phyloP scores from a whole-genome alignment of 92 coral and sea anemone species.

The Porites evermanni region DNA sequence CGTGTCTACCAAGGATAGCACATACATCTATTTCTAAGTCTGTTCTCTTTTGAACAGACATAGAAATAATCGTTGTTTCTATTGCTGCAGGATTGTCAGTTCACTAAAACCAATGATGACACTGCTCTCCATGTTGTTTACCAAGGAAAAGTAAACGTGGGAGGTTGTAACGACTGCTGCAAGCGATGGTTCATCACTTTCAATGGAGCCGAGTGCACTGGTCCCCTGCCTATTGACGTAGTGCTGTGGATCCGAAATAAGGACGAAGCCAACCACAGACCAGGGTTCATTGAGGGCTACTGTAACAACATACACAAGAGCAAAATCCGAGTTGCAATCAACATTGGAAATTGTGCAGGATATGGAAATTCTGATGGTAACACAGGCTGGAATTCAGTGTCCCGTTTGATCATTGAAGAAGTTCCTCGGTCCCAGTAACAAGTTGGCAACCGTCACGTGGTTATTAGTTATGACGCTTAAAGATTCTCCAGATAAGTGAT shows the following conservation, averaged over 20 bases:
- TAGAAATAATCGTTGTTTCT: no score
- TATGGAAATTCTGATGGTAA: constrained; percentile 14
- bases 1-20: no score
- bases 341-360: constrained; percentile 45
- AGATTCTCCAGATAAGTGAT: no score
- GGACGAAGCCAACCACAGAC: background rate
- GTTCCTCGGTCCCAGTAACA: constrained; percentile 25
- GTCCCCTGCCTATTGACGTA: constrained; percentile 39
- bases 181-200: constrained; percentile 57
- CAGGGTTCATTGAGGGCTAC: constrained; percentile 46
- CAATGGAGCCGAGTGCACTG: constrained; percentile 53
- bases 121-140: constrained; percentile 45
- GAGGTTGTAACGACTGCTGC: constrained; percentile 1
- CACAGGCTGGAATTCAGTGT: constrained; percentile 55
- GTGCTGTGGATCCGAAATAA: background rate
- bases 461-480: no score
- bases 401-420: constrained; percentile 59
- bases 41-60: no score
- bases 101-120: background rate
- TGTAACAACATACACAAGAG: constrained; percentile 44
- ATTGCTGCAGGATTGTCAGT: constrained; percentile 18
- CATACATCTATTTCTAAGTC: no score
- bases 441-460: background rate
- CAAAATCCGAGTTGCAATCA: constrained; percentile 43
- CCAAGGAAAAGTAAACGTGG: constrained; percentile 17